Conservation (phyloP, 1,140 invertebrate species). For the Tetramorium simillimum region DNA sequence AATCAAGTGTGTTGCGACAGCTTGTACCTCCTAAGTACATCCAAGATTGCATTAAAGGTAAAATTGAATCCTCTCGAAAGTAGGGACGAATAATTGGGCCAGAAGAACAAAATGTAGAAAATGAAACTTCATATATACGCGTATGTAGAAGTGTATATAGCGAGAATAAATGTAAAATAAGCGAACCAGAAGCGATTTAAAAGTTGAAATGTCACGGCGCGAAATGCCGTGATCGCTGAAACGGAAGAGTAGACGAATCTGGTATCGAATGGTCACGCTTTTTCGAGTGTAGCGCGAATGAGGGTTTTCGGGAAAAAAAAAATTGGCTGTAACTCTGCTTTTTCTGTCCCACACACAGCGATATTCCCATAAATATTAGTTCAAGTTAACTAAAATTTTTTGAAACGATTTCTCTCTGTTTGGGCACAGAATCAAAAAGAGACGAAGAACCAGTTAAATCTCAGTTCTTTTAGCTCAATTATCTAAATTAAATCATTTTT, state of each 20-base stretch:
- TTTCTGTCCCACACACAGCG: slow-evolving; percentile 3
- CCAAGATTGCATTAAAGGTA: slow-evolving; percentile 1
- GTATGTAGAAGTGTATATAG: slow-evolving; percentile 37
- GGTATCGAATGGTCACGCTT: slow-evolving; percentile 43
- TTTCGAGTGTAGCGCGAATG: slow-evolving; percentile 40
- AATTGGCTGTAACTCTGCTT: slow-evolving; percentile 24
- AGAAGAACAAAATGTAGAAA: not conserved
- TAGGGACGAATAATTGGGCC: slow-evolving; percentile 28
- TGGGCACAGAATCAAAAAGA: not conserved
- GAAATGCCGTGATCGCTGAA: slow-evolving; percentile 46
- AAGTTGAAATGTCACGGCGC: slow-evolving; percentile 40
- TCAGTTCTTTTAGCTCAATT: not conserved
- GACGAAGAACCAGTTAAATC: not conserved
- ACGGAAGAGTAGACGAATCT: slow-evolving; percentile 51
- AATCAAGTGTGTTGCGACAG: slow-evolving; percentile 6
- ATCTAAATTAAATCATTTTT: slow-evolving; percentile 14
- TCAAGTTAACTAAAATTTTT: slow-evolving; percentile 25
- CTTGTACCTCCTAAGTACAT: slow-evolving; percentile 2
- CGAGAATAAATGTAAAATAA: slow-evolving; percentile 58
- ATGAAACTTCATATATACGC: slow-evolving; percentile 9
- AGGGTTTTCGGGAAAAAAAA: not conserved
- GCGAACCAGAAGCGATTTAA: slow-evolving; percentile 53
- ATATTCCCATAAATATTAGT: slow-evolving; percentile 34
- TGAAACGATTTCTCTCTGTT: slow-evolving; percentile 1
- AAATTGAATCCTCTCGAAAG: slow-evolving; percentile 18